Evolutionary conservation across 2,113 vertebrate species (phyloP).

Genomic region (Centropristis striata): DNA sequence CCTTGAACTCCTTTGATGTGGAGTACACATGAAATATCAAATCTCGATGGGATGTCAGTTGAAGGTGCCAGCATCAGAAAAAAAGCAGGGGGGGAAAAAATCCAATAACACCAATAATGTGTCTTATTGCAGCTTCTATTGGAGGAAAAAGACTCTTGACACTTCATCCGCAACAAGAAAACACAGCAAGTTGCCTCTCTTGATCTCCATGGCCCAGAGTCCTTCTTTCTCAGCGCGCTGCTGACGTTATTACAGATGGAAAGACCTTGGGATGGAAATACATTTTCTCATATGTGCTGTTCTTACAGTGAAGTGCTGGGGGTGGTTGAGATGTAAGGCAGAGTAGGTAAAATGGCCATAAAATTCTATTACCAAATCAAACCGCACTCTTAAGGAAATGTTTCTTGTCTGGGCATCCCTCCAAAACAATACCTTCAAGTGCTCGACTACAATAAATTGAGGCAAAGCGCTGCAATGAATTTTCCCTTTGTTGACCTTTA

Average conservation of each 20-base stretch:
- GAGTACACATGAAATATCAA: constrained; percentile 41
- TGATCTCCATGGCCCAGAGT: constrained; percentile 53
- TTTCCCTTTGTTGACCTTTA: constrained; percentile 73
- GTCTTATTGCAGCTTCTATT: constrained; percentile 6
- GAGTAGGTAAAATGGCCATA: constrained; percentile 71
- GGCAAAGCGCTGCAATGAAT: constrained; percentile 50
- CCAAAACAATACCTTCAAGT: constrained; percentile 80
- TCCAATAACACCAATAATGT: constrained; percentile 32
- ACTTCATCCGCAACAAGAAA: constrained; percentile 51
- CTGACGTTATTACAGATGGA: constrained; percentile 59
- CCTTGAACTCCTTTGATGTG: constrained; percentile 42
- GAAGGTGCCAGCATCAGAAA: constrained; percentile 26
- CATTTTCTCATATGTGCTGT: constrained; percentile 43
- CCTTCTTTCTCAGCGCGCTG: constrained; percentile 40
- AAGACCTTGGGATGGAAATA: constrained; percentile 64
- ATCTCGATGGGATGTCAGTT: constrained; percentile 47
- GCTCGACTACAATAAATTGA: constrained; percentile 65
- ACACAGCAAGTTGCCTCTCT: constrained; percentile 34
- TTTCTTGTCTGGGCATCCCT: constrained; percentile 72
- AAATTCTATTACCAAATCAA: constrained; percentile 80
- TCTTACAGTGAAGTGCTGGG: constrained; percentile 45
- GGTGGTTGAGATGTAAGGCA: constrained; percentile 61
- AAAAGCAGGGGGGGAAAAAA: not conserved
- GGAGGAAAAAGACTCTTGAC: constrained; percentile 43
- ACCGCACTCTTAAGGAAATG: constrained; percentile 73